Base-by-base conservation (phyloP, 2,888 invertebrate genomes). In the Plagiodera versicolora region DNA sequence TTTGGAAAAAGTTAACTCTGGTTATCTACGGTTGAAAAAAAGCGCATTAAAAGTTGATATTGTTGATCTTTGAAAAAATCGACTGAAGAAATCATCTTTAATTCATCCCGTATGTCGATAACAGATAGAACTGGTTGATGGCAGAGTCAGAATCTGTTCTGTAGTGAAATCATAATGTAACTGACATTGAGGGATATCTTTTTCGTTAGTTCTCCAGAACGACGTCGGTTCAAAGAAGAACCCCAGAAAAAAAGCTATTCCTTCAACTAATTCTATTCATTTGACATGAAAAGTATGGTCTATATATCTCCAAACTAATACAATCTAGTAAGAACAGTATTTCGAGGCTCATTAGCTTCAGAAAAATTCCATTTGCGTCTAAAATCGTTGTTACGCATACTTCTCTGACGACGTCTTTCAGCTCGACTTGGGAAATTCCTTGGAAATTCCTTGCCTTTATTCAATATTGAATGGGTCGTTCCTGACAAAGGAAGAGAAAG, bases 281-380 rank as follows among this genome's bases (percentile, higher is more conserved):
- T 58, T 50, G 45, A 45, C 28, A 39, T 35, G 56, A 35, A 56
- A 58, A 62, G 56, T 56, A 54, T 56, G 56, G 50, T 52, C 58
- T 60, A 52, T 62, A 61, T 55, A 54, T 63, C 59, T 61, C 46
- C 53, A 32, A 44, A 17, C 44, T 58, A 57, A 58, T 61, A 63
- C 51, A 56, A 64, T 55, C 56, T 66, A 65, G 69, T 67, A 67
- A 70, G 66, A 65, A 64, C 63, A 65, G 66, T 66, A 67, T 70
- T 70, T 69, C 61, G 68, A 67, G 70, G 67, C 64, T 68, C 71
- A 71, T 71, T 71, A 70, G 67, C 66, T 65, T 64, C 63, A 59
- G 61, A 69, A 68, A 67, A 69, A 67, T 64, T 55, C 54, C 30
- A 50, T 62, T 60, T 62, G 57, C 61, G 62, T 66, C 65, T 67